Base-by-base conservation (phyloP, 2,888 invertebrate species). In the Odontocolon sp. region DNA sequence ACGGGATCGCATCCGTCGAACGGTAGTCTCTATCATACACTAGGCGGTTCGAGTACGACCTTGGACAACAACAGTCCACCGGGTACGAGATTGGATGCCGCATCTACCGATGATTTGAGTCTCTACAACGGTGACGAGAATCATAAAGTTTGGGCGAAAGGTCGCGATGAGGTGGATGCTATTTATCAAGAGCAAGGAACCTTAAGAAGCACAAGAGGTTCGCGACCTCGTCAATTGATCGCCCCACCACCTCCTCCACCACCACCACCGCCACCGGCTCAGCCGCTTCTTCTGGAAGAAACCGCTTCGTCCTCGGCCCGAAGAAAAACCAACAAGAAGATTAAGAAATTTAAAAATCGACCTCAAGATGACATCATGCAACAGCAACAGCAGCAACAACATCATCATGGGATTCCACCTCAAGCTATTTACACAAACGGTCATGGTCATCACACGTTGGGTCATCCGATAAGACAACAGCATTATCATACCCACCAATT, bases 121-220 rank as follows among this genome's bases (percentile, higher is more conserved):
- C 94, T 95, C 70, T 97, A 95, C 90, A 97, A 97, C 86, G 97
- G 97, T 0, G 96, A 97, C 86, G 97, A 97, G 90, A 98, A 98
- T 89, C 97, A 98, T 90, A 98, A 98, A 90, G 95, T 98, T 40
- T 98, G 98, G 97, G 95, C 96, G 1, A 96, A 96, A 5, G 94
- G 94, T 23, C 93, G 94, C 28, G 96, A 96, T 88, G 94, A 95
- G 69, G 92, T 96, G 31, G 95, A 95, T 78, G 92, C 93, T 75
- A 93, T 94, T 9, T 96, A 96, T 85, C 96, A 96, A 47, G 89
- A 90, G 54, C 85, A 86, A 36, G 90, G 91, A 33, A 92, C 92
- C 0, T 85, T 92, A 61, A 89, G 92, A 52, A 92, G 92, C 77
- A 90, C 91, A 18, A 89, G 91, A 26, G 91, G 92, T 0, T 90